Conservation (phyloP, 2,888 invertebrate species). For the Trissolcus japonicus region DNA sequence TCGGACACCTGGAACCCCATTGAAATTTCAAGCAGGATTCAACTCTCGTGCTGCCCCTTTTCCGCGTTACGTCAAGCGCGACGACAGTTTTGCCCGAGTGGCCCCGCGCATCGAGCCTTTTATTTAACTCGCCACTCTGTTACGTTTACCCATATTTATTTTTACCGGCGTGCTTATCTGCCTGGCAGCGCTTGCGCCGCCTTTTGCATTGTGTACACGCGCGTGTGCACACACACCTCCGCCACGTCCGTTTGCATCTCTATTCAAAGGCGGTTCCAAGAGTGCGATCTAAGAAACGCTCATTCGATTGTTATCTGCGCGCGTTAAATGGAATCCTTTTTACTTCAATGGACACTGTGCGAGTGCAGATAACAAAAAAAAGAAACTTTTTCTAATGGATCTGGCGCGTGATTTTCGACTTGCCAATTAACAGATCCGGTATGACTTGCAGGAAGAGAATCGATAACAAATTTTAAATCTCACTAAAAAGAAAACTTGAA, state of each 20-base stretch:
- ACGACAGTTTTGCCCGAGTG: slow-evolving; percentile 46
- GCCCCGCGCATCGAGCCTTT: slow-evolving; percentile 31
- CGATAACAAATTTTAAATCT: not conserved
- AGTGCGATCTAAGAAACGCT: slow-evolving; percentile 42
- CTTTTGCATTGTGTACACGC: slow-evolving; percentile 13
- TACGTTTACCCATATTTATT: slow-evolving; percentile 53
- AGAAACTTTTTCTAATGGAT: not conserved
- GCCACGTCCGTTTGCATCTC: slow-evolving; percentile 36
- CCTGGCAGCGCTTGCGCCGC: slow-evolving; percentile 20
- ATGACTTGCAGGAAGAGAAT: not conserved
- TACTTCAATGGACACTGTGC: slow-evolving; percentile 30
- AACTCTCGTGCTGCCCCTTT: slow-evolving; percentile 33
- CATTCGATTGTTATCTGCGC: slow-evolving; percentile 44
- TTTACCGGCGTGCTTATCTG: slow-evolving; percentile 36
- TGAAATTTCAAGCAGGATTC: slow-evolving; percentile 34
- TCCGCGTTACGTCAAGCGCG: slow-evolving; percentile 49
- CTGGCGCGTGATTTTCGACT: slow-evolving; percentile 1
- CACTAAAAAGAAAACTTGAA: too few species aligned
- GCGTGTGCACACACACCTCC: slow-evolving; percentile 16
- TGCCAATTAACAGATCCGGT: not conserved
- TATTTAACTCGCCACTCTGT: slow-evolving; percentile 38
- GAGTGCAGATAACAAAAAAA: not conserved
- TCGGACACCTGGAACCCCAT: slow-evolving; percentile 31
- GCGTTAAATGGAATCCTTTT: slow-evolving; percentile 41
- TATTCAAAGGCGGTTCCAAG: slow-evolving; percentile 41